phyloP scores from a whole-genome alignment of 2,888 invertebrate species.

The Megaustenia siamemsis region DNA sequence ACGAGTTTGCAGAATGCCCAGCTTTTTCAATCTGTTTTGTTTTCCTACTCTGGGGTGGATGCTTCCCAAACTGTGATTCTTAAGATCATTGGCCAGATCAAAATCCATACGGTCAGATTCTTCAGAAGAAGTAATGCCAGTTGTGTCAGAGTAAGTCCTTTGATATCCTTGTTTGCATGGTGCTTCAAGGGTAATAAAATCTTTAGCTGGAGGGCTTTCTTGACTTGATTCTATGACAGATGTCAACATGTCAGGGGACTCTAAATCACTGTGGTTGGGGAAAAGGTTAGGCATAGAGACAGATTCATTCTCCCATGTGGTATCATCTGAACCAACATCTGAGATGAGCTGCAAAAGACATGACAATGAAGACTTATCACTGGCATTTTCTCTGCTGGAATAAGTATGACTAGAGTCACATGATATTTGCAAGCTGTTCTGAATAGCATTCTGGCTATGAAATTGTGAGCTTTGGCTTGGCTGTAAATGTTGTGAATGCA shows the following conservation, averaged over 20 bases:
- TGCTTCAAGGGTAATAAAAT: conserved; percentile 38
- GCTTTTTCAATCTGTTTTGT: conserved; percentile 14
- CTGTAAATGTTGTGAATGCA: not conserved
- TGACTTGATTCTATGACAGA: conserved; percentile 16
- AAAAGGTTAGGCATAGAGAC: conserved; percentile 13
- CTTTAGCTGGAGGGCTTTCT: conserved; percentile 26
- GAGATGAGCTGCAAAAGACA: conserved; percentile 43
- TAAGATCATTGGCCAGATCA: not conserved
- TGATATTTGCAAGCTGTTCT: not conserved
- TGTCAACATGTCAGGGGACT: not conserved
- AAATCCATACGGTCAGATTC: conserved; percentile 25
- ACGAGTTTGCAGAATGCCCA: conserved; percentile 5
- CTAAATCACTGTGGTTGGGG: not conserved
- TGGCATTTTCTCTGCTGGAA: not conserved
- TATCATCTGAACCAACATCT: conserved; percentile 40
- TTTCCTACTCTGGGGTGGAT: conserved; percentile 32
- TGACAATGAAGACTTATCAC: conserved; percentile 46
- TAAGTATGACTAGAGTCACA: too few species aligned
- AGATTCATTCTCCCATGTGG: not conserved
- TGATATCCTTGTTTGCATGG: conserved; percentile 17
- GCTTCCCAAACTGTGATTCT: not conserved
- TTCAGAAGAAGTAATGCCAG: conserved; percentile 31
- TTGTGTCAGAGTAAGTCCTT: conserved; percentile 1
- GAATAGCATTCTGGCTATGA: not conserved
- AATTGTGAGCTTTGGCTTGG: not conserved